Percentiles rank a stretch among this genome's conserved stretches.
Conservation (phyloP, 2,797 vertebrate genomes). For the Gallinago stenura region DNA sequence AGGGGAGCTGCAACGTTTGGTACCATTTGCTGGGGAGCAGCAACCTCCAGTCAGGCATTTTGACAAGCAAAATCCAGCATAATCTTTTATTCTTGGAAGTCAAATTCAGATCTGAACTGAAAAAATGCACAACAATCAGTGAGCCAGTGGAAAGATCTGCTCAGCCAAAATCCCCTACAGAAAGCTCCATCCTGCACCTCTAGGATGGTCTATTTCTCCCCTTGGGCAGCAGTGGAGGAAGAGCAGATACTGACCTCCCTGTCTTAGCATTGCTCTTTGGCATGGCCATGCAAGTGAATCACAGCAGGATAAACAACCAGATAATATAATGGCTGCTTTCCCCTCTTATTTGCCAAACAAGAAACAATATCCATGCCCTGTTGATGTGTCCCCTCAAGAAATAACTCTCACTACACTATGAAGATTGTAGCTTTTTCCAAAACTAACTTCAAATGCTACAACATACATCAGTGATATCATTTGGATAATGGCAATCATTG, state of each 20-base stretch:
- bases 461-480: neutral
- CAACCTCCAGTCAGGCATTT: neutral
- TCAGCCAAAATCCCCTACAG: neutral
- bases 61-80: neutral
- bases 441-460: neutral
- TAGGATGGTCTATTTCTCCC: neutral
- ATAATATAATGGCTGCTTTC: neutral
- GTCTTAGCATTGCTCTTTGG: neutral
- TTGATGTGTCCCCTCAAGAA: neutral
- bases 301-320: neutral
- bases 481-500: neutral
- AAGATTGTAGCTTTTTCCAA: neutral
- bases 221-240: neutral
- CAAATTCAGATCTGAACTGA: neutral
- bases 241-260: neutral
- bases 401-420: neutral
- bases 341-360: neutral
- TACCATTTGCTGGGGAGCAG: neutral
- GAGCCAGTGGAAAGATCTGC: neutral
- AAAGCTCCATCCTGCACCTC: neutral
- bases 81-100: neutral
- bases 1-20: neutral
- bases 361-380: neutral
- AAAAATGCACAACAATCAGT: neutral
- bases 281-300: neutral